Percentiles rank a stretch among this genome's conserved stretches.
Conservation (phyloP, 1,140 invertebrate species). For the Grapholita molesta region DNA sequence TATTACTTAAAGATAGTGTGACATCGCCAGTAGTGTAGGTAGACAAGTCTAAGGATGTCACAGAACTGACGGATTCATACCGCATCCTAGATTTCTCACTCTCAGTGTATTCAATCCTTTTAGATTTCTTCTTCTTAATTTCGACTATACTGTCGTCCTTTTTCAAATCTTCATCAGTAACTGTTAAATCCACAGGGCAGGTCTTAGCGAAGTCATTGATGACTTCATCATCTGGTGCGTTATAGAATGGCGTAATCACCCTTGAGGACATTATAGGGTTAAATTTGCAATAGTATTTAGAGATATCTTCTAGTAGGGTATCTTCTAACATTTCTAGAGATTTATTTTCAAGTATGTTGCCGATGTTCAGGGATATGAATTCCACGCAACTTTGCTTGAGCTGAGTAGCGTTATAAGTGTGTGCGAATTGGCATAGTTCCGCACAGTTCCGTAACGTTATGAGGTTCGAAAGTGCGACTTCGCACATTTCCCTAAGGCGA, state of each 20-base stretch:
- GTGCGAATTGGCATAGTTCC: constrained; percentile 84
- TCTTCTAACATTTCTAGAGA: constrained; percentile 80
- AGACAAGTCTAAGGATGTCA: constrained; percentile 65
- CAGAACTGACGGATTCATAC: constrained; percentile 72
- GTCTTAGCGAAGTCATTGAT: constrained; percentile 72
- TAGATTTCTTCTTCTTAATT: constrained; percentile 63
- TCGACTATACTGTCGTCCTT: constrained; percentile 51
- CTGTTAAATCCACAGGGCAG: constrained; percentile 66
- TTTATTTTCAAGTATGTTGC: constrained; percentile 82
- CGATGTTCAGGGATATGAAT: constrained; percentile 84
- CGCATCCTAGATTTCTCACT: constrained; percentile 69
- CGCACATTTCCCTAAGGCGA: constrained; percentile 83
- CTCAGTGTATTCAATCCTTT: constrained; percentile 71
- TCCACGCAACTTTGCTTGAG: constrained; percentile 84
- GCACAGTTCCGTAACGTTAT: constrained; percentile 84
- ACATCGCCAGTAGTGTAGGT: constrained; percentile 64
- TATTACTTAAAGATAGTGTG: constrained; percentile 64
- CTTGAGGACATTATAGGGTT: constrained; percentile 77
- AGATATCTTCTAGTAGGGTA: constrained; percentile 80
- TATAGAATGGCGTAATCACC: constrained; percentile 81
- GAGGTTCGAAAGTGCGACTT: constrained; percentile 79
- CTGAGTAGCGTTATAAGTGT: constrained; percentile 82
- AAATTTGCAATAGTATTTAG: constrained; percentile 80
- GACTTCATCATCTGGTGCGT: constrained; percentile 76
- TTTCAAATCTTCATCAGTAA: constrained; percentile 60